Evolutionary conservation across 2,797 vertebrate species (phyloP).

Genomic region (Enteromius radiatus): DNA sequence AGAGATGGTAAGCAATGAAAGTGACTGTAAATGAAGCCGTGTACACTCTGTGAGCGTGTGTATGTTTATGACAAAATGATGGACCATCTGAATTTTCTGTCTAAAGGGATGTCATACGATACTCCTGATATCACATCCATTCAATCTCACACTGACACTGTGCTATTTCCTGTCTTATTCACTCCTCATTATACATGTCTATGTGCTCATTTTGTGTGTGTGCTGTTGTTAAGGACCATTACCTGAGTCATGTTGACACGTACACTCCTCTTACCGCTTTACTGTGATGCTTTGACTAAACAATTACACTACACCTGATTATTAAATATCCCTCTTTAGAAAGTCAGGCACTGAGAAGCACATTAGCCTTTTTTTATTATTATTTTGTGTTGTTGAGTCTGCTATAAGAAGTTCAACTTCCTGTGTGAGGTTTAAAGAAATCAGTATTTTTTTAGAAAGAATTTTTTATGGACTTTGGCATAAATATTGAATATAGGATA

Average conservation of each 20-base stretch:
- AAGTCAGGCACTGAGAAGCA: conserved; percentile 15
- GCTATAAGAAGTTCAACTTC: conserved; percentile 32
- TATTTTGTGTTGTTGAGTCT: conserved; percentile 2
- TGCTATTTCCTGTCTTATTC: conserved; percentile 51
- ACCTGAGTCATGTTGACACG: conserved; percentile 35
- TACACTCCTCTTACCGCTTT: background rate
- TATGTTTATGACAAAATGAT: background rate
- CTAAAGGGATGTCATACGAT: conserved; percentile 10
- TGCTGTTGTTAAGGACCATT: conserved; percentile 12
- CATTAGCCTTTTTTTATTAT: conserved; percentile 38
- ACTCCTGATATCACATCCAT: conserved; percentile 27
- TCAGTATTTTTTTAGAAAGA: background rate
- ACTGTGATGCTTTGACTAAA: conserved; percentile 14
- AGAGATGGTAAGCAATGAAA: conserved; percentile 15
- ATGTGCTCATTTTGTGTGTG: background rate
- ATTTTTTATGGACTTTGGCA: background rate
- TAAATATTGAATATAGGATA: background rate
- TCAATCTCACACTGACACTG: conserved; percentile 36
- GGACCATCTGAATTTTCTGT: conserved; percentile 19
- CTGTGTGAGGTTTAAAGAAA: conserved; percentile 50
- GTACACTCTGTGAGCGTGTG: background rate
- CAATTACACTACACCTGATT: conserved; percentile 26
- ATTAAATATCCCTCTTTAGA: conserved; percentile 37
- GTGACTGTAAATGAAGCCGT: conserved; percentile 24
- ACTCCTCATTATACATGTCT: conserved; percentile 14